A percentile compares a stretch with the other conserved stretches of the same genome.
Evolutionary conservation across 2,113 vertebrate genomes (phyloP).

Genomic region (Rhagologus leucostigma): DNA sequence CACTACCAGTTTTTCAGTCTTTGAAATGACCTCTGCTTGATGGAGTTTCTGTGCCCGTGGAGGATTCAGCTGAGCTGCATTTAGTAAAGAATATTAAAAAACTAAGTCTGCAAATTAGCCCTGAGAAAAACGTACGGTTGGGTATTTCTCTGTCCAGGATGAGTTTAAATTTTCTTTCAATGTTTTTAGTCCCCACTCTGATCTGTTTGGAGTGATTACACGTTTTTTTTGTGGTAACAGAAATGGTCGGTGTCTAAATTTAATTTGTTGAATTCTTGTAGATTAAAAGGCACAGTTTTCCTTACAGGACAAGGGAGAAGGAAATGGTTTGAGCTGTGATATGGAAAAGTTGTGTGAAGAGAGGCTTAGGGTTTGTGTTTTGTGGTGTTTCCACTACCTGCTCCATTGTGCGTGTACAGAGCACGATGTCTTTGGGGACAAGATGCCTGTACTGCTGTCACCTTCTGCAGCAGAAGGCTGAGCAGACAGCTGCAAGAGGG

Average conservation of each 20-base stretch:
- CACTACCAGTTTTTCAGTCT: not conserved
- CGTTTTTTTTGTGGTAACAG: not conserved
- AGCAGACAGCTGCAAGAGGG: not conserved
- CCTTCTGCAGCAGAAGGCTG: not conserved
- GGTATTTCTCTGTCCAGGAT: not conserved
- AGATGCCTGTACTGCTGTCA: accelerated
- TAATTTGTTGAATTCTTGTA: not conserved
- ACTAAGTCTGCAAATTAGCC: not conserved
- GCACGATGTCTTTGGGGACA: not conserved
- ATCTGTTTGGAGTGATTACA: not conserved
- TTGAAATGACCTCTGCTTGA: not conserved
- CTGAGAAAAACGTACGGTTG: not conserved
- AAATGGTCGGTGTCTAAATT: not conserved
- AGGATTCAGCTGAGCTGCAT: not conserved
- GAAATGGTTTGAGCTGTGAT: not conserved
- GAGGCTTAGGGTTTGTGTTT: not conserved
- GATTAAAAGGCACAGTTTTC: not conserved
- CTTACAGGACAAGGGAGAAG: not conserved
- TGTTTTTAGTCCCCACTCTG: not conserved
- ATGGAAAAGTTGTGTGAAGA: not conserved
- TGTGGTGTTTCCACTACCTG: accelerated
- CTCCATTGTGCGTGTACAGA: accelerated
- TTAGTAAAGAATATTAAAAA: not conserved
- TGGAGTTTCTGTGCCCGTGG: not conserved
- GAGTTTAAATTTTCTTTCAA: not conserved